Evolutionary conservation across 2,113 vertebrate genomes (phyloP).

Genomic region (Axis porcinus): DNA sequence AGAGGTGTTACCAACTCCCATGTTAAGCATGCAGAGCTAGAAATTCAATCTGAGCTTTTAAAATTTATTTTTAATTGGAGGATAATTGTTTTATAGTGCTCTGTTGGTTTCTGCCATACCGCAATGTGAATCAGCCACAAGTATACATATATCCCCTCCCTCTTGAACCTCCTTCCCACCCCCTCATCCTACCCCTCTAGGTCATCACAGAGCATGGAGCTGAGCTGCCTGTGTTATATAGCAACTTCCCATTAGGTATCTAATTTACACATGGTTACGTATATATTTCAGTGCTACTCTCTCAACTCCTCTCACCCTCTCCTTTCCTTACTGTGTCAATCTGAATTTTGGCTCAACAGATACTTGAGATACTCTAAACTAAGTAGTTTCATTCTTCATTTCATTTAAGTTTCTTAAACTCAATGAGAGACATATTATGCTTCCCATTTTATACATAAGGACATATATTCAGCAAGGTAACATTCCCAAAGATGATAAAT

Average conservation of each 20-base stretch:
- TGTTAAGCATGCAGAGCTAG: not conserved
- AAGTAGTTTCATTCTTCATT: not conserved
- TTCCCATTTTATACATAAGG: not conserved
- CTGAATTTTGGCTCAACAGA: not conserved
- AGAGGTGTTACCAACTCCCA: not conserved
- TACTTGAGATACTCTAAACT: not conserved
- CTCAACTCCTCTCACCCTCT: not conserved
- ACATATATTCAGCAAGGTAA: not conserved
- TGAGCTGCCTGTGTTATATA: not conserved
- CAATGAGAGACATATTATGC: not conserved
- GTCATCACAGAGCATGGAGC: not conserved
- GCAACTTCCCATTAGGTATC: not conserved
- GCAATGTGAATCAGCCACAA: not conserved
- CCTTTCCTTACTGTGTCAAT: not conserved
- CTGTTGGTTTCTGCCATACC: not conserved
- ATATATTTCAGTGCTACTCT: not conserved
- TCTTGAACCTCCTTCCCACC: not conserved
- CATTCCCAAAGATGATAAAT: not conserved
- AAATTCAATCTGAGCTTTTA: not conserved
- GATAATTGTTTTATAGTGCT: not conserved
- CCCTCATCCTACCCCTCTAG: not conserved
- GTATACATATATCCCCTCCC: not conserved
- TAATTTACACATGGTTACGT: not conserved
- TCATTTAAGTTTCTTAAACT: not conserved
- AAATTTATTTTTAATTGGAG: not conserved